Evolutionary conservation across 1,140 invertebrate genomes (phyloP), one percentile per base, ranked within the genome.

Genomic region (Bombus confusus): DNA sequence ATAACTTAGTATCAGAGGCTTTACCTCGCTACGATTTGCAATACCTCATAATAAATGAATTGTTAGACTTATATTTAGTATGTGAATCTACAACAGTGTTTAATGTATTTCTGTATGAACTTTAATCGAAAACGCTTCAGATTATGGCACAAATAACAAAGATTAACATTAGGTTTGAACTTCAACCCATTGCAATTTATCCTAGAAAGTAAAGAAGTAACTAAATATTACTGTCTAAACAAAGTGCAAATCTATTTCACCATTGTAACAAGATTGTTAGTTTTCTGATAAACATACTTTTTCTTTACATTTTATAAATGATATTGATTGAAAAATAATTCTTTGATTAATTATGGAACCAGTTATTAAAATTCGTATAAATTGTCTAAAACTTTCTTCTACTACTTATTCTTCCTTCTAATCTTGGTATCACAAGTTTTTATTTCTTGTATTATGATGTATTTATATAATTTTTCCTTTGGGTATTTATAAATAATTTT

Each of bases 1-100:
- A 83, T 86, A 66, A 88, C 69, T 86, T 88, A 83, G 72, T 69
- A 71, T 88, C 52, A 41, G 43, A 86, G 41, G 68, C 34, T 86
- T 88, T 86, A 74, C 85, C 79, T 81, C 83, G 74, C 74, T 85
- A 77, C 62, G 34, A 88, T 88, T 18, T 87, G 80, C 86, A 62
- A 74, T 86, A 75, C 76, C 83, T 85, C 83, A 59, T 83, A 59
- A 80, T 80, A 86, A 86, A 72, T 83, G 52, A 64, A 85, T 85
- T 66, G 37, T 87, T 86, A 81, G 86, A 78, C 64, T 80, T 80
- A 75, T 64, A 77, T 81, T 69, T 81, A 77, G 80, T 77, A 71
- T 34, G 81, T 75, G 39, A 80, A 85, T 80, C 66, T 80, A 78
- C 68, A 79, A 85, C 76, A 52, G 43, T 85, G 28, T 79, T 80